Conservation (phyloP, 2,797 vertebrate genomes). For the Cichlasoma orientale region DNA sequence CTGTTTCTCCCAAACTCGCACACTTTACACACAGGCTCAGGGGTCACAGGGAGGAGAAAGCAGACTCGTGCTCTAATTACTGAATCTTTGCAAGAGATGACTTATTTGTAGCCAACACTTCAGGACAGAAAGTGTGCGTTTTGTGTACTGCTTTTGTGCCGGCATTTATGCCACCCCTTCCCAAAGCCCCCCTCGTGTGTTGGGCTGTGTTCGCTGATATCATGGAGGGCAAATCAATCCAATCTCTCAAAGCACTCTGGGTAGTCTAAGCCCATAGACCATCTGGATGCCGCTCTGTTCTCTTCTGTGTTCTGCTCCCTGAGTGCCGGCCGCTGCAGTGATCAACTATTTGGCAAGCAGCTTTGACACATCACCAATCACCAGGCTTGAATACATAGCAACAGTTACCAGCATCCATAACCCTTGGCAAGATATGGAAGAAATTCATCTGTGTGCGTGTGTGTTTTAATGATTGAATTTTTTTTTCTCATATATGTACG, state of each 20-base stretch:
- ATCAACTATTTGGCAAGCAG: conserved; percentile 62
- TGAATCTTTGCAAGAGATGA: conserved; percentile 52
- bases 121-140: conserved; percentile 27
- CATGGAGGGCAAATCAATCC: conserved; percentile 74
- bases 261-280: conserved; percentile 65
- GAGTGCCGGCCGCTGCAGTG: conserved; percentile 57
- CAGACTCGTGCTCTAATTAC: conserved; percentile 71
- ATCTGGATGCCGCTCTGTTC: conserved; percentile 72
- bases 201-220: conserved; percentile 60
- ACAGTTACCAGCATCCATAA: conserved; percentile 59
- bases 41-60: conserved; percentile 68
- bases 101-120: conserved; percentile 55
- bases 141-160: conserved; percentile 51
- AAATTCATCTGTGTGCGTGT: not conserved
- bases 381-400: conserved; percentile 54
- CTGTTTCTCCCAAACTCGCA: conserved; percentile 43
- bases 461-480: conserved; percentile 23
- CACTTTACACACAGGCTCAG: conserved; percentile 31
- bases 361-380: conserved; percentile 47
- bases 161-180: conserved; percentile 50
- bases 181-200: conserved; percentile 22
- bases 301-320: conserved; percentile 61
- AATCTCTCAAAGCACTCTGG: conserved; percentile 72
- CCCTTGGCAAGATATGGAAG: conserved; percentile 29
- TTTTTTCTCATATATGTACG: conserved; percentile 2